These are phyloP conservation scores for Eupithecia inturbata DNA, from an alignment of 2,888 invertebrate species.

Conservation along the genomic window DNA sequence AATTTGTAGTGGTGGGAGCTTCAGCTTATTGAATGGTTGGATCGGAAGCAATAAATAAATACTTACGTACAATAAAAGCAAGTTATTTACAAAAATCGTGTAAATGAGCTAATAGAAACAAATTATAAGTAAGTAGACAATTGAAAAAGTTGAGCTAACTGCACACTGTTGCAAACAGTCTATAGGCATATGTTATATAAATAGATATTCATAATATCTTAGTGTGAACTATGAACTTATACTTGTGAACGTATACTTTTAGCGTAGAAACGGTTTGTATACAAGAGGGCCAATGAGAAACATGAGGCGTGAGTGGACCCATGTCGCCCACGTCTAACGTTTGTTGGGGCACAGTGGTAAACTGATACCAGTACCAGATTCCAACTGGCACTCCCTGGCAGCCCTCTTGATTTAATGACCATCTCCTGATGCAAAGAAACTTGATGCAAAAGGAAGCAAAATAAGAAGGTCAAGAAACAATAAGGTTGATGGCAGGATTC, in stretches of 20 bases:
- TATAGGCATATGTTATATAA: background rate
- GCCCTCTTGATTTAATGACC: background rate
- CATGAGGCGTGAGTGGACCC: constrained; percentile 68
- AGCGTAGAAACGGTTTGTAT: constrained; percentile 37
- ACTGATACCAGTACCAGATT: constrained; percentile 64
- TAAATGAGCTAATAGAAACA: background rate
- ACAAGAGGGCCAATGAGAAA: constrained; percentile 64
- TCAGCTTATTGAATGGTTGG: background rate
- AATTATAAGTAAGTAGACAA: background rate
- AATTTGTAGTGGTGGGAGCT: constrained; percentile 22
- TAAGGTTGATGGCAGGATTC: background rate
- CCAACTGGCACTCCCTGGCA: background rate
- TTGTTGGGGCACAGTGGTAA: constrained; percentile 74
- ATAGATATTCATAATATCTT: background rate
- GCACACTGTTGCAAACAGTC: background rate
- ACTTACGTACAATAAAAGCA: background rate
- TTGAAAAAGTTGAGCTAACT: background rate
- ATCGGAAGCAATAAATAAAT: background rate
- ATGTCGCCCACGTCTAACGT: constrained; percentile 73
- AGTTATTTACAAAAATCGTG: background rate
- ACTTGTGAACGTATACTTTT: background rate
- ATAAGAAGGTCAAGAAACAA: background rate
- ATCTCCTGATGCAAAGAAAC: background rate
- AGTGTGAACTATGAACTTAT: too few species aligned
- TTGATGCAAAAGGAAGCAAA: background rate